phyloP scores from a whole-genome alignment of 2,797 vertebrate species.

The Phoeniculus purpureus region DNA sequence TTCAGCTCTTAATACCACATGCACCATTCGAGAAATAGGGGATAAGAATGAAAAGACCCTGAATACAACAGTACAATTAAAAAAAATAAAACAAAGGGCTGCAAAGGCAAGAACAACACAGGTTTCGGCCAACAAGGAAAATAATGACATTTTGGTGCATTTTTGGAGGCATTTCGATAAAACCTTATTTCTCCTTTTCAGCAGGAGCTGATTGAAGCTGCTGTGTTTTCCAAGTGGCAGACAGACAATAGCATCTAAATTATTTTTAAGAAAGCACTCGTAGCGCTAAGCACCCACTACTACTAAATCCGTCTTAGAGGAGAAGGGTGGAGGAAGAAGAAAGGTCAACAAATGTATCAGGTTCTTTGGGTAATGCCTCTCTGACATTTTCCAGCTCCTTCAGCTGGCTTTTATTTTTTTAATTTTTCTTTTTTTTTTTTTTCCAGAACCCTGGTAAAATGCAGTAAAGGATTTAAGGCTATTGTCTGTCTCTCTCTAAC shows the following conservation, averaged over 20 bases:
- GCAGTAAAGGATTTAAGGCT: constrained; percentile 70
- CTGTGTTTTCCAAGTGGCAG: constrained; percentile 65
- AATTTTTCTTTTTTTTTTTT: constrained; percentile 48
- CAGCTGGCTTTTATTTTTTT: constrained; percentile 47
- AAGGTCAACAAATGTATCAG: constrained; percentile 70
- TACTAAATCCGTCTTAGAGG: constrained; percentile 58
- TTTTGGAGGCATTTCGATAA: constrained; percentile 75
- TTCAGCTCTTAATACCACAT: constrained; percentile 49
- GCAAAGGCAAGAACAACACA: constrained; percentile 33
- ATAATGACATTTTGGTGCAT: constrained; percentile 59
- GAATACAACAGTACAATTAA: constrained; percentile 32
- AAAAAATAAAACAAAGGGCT: constrained; percentile 40
- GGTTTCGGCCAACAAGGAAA: constrained; percentile 46
- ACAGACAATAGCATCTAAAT: constrained; percentile 76
- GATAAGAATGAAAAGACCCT: constrained; percentile 28
- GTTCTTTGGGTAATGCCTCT: constrained; percentile 56
- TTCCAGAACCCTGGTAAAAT: constrained; percentile 55
- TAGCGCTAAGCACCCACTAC: constrained; percentile 55
- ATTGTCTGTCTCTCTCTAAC: constrained; percentile 63
- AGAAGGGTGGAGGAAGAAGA: constrained; percentile 53
- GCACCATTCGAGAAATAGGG: background rate
- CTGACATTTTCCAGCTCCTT: constrained; percentile 66
- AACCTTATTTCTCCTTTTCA: constrained; percentile 42
- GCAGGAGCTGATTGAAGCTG: constrained; percentile 62
- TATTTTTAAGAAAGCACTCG: constrained; percentile 73